These are phyloP conservation scores for Heliconius nattereri DNA, from an alignment of 1,140 invertebrate species.

Conservation along the genomic window DNA sequence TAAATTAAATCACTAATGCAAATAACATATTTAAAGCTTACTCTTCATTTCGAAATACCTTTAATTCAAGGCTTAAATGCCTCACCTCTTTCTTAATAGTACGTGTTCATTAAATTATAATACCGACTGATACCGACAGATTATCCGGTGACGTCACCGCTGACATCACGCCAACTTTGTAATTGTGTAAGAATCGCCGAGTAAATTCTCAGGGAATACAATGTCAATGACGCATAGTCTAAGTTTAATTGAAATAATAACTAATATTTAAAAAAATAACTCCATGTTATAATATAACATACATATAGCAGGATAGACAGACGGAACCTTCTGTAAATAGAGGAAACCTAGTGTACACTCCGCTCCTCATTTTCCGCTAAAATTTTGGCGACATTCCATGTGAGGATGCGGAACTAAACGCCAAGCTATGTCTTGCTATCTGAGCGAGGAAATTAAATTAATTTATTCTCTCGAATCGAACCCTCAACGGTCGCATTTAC, in stretches of 20 bases:
- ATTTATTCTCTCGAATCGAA: too few species aligned
- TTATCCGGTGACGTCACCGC: constrained; percentile 30
- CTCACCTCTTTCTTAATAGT: constrained; percentile 6
- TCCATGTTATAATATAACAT: too few species aligned
- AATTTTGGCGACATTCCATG: too few species aligned
- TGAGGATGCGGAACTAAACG: too few species aligned
- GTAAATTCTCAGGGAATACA: constrained; percentile 40
- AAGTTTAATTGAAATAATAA: constrained; percentile 24
- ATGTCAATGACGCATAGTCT: constrained; percentile 38
- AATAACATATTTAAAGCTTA: background rate
- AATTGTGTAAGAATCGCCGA: constrained; percentile 31
- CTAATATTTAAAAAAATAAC: too few species aligned
- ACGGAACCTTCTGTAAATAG: too few species aligned
- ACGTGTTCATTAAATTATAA: constrained; percentile 8
- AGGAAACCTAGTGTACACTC: too few species aligned
- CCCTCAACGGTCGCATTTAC: too few species aligned
- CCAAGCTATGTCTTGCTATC: too few species aligned
- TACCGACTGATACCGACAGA: background rate
- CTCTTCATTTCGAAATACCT: background rate
- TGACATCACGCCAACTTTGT: constrained; percentile 31
- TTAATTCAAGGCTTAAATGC: background rate
- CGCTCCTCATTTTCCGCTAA: too few species aligned
- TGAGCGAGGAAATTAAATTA: too few species aligned
- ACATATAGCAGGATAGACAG: too few species aligned
- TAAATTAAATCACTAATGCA: background rate